Evolutionary conservation across 2,888 invertebrate genomes (phyloP), one percentile per base, ranked within the genome.

Genomic region (Acanthoscelides obtectus): DNA sequence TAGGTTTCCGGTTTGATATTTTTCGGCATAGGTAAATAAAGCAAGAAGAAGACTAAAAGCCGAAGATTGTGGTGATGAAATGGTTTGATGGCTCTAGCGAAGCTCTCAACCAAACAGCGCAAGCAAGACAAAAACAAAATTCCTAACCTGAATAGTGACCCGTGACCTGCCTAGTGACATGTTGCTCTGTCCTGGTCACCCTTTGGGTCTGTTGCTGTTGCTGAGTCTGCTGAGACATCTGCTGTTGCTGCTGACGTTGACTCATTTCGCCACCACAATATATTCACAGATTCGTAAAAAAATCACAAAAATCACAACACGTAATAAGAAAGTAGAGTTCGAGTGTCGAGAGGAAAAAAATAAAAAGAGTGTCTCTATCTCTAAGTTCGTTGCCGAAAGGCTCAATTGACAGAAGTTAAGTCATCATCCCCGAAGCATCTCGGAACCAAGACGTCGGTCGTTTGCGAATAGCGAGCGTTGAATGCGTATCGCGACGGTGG

Each of bases 391-490:
- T 83, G 86, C 86, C 86, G 83, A 86, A 86, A 87, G 87, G 87
- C 87, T 86, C 86, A 86, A 80, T 86, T 90, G 90, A 90, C 90
- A 91, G 90, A 90, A 91, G 90, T 83, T 82, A 92, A 91, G 90
- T 91, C 92, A 92, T 92, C 89, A 89, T 91, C 89, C 90, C 90
- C 89, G 90, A 90, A 88, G 86, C 88, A 88, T 86, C 83, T 64
- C 64, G 22, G 21, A 22, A 90, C 91, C 93, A 93, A 94, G 94
- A 94, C 94, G 94, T 94, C 94, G 94, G 93, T 94, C 94, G 94
- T 93, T 93, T 93, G 92, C 93, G 92, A 93, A 92, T 93, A 91
- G 92, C 91, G 91, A 92, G 92, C 92, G 93, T 92, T 92, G 92
- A 92, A 92, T 93, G 92, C 67, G 67, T 20, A 6, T 6, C 67